Evolutionary conservation across 1,140 invertebrate genomes (phyloP).

Genomic region (Akabosia matsudoensis): DNA sequence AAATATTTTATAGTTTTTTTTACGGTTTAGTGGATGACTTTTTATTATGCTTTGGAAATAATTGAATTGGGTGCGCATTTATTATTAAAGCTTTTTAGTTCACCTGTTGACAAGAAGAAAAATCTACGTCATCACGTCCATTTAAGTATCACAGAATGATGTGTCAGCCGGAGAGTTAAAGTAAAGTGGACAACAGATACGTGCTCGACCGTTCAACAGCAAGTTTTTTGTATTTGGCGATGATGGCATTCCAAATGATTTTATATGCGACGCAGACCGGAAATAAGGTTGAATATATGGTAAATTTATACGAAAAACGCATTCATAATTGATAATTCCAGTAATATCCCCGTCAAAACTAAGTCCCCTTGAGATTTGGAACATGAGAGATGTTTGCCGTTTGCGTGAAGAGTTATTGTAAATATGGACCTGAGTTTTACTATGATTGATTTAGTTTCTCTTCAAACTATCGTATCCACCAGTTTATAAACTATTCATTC

Average conservation of each 20-base stretch:
- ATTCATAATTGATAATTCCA: not conserved
- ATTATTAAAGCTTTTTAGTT: too few relatives aligned
- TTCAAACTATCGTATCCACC: not conserved
- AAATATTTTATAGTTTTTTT: too few relatives aligned
- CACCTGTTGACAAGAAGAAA: too few relatives aligned
- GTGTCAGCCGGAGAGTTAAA: too few relatives aligned
- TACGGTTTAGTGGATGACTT: too few relatives aligned
- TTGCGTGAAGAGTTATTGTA: not conserved
- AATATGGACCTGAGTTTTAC: not conserved
- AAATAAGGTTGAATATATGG: conserved; percentile 1
- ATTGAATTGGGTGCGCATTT: too few relatives aligned
- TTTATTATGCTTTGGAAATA: too few relatives aligned
- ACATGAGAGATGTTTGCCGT: not conserved
- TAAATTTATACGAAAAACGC: not conserved
- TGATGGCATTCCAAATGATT: not conserved
- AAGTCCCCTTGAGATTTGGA: not conserved
- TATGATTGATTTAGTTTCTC: not conserved
- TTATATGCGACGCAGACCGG: not conserved
- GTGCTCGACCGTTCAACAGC: too few relatives aligned
- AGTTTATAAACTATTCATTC: not conserved
- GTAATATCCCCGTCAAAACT: not conserved
- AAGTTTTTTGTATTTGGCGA: not conserved
- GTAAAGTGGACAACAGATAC: too few relatives aligned
- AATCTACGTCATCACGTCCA: too few relatives aligned
- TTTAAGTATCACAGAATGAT: too few relatives aligned